A percentile compares a stretch with the other conserved stretches of the same genome.
phyloP scores from a whole-genome alignment of 2,888 invertebrate species.

The Eilema depressum region DNA sequence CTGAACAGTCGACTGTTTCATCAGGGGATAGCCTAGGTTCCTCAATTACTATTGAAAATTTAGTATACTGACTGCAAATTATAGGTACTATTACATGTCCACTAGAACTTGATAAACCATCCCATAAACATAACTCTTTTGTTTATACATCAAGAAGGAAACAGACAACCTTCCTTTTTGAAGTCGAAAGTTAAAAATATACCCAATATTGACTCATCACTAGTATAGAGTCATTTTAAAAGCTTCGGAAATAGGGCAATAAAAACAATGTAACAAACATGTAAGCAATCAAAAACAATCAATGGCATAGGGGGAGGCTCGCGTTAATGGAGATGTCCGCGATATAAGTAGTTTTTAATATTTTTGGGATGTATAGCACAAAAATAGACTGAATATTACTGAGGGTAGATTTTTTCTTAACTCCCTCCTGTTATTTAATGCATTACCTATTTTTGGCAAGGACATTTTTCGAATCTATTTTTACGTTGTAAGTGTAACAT shows the following conservation, averaged over 20 bases:
- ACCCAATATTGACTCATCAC: constrained; percentile 10
- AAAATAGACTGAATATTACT: constrained; percentile 73
- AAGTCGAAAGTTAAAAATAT: neutral
- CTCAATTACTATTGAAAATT: too few species aligned
- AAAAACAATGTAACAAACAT: constrained; percentile 59
- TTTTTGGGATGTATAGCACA: constrained; percentile 77
- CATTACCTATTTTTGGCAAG: constrained; percentile 47
- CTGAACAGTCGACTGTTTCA: too few species aligned
- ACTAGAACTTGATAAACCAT: neutral
- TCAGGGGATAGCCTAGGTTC: too few species aligned
- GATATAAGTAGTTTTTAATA: constrained; percentile 84
- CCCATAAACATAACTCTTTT: neutral
- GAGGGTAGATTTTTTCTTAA: constrained; percentile 66
- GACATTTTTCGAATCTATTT: constrained; percentile 34
- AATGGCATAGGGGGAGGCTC: constrained; percentile 62
- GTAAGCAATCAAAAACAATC: constrained; percentile 74
- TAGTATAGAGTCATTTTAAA: constrained; percentile 46
- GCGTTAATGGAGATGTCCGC: constrained; percentile 84
- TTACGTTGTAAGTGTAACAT: constrained; percentile 9
- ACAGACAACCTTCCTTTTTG: neutral
- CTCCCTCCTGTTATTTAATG: constrained; percentile 54
- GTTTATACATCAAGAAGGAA: neutral
- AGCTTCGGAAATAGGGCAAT: constrained; percentile 45
- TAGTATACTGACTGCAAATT: too few species aligned
- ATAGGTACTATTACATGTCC: too few species aligned